Base-by-base conservation (phyloP, 37 sponge, comb jelly and placozoan species). In the Eunapius fragilis region DNA sequence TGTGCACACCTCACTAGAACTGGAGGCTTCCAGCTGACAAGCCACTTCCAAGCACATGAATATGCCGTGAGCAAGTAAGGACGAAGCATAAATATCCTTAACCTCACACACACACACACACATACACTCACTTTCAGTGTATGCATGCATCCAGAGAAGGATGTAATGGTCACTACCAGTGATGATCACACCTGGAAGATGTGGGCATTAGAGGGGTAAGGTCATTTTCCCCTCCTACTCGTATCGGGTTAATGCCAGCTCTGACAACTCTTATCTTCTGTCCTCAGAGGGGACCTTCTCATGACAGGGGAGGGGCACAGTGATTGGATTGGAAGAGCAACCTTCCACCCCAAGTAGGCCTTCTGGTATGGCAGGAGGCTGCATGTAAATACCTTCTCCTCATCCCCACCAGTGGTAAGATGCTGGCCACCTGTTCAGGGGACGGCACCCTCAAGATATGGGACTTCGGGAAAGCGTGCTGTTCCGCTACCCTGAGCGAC, bases 161-260 rank as follows among this genome's bases (percentile, higher is more conserved):
- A 70, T 11, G 84, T 97, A 19, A 69, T 91, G 14, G 98, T 90
- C 36, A 94, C 97, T 25, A 92, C 82, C 37, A 96, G 98, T 88
- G 98, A 98, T 72, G 98, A 98, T 80, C 92, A 94, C 67, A 86
- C 87, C 0, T 98, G 98, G 98, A 98, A 72, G 72, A 79, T 98
- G 82, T 98, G 98, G 98, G 79, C 89, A 17, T 31, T 96, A 0
- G 87, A 92, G 26, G 83, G 87, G 93, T 95, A 67, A 38, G 48
- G 5, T 4, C 41, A 24, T 27, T 47, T 33, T 27, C 45, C 41
- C 37, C 82, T 37, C 14, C 36, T n/a, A n/a, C n/a, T n/a, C n/a
- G n/a, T n/a, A n/a, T n/a, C n/a, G n/a, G n/a, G n/a, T n/a, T n/a
- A n/a, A n/a, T n/a, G n/a, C n/a, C n/a, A n/a, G n/a, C n/a, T 17